Percentiles rank a stretch among this genome's conserved stretches.
Conservation (phyloP, 2,113 vertebrate genomes). For the Poecilia latipinna region DNA sequence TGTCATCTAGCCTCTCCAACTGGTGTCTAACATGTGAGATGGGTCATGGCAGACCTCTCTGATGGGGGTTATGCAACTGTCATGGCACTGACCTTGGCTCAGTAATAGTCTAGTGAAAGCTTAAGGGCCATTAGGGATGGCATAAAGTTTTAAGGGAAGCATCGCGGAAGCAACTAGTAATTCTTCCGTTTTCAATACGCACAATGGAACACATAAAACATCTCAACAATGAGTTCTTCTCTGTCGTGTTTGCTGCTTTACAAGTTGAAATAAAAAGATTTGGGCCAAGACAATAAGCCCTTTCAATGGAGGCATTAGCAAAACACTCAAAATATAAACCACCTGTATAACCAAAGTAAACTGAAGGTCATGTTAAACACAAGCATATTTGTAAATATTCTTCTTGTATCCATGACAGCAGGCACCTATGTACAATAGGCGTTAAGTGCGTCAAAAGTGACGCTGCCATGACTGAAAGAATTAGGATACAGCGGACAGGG, state of each 20-base stretch:
- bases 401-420: constrained; percentile 75
- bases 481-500: constrained; percentile 9
- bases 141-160: constrained; percentile 11
- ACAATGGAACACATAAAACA: constrained; percentile 20
- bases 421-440: constrained; percentile 69
- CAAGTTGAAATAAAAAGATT: constrained; percentile 13
- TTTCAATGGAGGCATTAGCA: constrained; percentile 24
- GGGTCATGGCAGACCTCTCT: constrained; percentile 58
- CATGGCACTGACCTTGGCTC: constrained; percentile 65
- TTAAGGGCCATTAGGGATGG: constrained; percentile 13
- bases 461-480: constrained; percentile 30
- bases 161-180: constrained; percentile 59
- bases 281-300: background rate
- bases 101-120: constrained; percentile 54
- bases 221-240: background rate
- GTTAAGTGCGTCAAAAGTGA: constrained; percentile 50
- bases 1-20: constrained; percentile 58
- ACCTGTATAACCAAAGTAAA: constrained; percentile 12
- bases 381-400: constrained; percentile 1
- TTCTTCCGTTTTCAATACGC: constrained; percentile 24
- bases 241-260: constrained; percentile 15
- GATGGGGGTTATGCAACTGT: constrained; percentile 74
- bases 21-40: constrained; percentile 61
- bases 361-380: constrained; percentile 75
- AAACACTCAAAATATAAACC: constrained; percentile 20